phyloP scores from a whole-genome alignment of 2,113 vertebrate genomes.

The Oriolus oriolus region DNA sequence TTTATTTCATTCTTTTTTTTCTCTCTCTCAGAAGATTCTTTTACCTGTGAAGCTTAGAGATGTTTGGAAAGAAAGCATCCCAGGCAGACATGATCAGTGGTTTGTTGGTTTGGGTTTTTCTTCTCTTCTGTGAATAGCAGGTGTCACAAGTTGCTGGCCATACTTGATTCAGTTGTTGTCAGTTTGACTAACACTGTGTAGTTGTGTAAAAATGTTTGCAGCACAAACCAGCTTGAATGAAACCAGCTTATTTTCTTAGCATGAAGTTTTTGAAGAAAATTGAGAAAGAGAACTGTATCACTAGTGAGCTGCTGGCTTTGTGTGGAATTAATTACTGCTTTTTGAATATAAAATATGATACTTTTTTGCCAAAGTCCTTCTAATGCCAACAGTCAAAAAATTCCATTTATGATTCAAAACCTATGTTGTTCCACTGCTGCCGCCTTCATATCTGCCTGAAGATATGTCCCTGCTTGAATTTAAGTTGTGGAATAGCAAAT shows the following conservation, averaged over 20 bases:
- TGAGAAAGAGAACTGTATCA: not conserved
- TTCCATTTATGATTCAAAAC: not conserved
- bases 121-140: not conserved
- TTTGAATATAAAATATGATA: not conserved
- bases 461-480: not conserved
- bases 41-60: not conserved
- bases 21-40: not conserved
- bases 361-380: not conserved
- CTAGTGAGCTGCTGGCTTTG: not conserved
- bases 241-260: not conserved
- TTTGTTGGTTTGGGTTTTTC: not conserved
- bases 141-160: not conserved
- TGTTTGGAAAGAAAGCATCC: not conserved
- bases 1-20: not conserved
- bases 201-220: constrained; percentile 9
- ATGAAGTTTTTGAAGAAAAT: not conserved
- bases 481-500: not conserved
- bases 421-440: not conserved
- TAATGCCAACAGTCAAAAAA: not conserved
- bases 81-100: not conserved
- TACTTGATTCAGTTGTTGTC: not conserved
- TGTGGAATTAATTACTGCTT: constrained; percentile 4
- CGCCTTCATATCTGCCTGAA: not conserved
- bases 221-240: too few relatives aligned
- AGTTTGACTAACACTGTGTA: not conserved